A percentile compares a stretch with the other conserved stretches of the same genome.
These are phyloP conservation scores for Eriocheir sinensis DNA, from an alignment of 1,140 invertebrate species.

Conservation along the genomic window DNA sequence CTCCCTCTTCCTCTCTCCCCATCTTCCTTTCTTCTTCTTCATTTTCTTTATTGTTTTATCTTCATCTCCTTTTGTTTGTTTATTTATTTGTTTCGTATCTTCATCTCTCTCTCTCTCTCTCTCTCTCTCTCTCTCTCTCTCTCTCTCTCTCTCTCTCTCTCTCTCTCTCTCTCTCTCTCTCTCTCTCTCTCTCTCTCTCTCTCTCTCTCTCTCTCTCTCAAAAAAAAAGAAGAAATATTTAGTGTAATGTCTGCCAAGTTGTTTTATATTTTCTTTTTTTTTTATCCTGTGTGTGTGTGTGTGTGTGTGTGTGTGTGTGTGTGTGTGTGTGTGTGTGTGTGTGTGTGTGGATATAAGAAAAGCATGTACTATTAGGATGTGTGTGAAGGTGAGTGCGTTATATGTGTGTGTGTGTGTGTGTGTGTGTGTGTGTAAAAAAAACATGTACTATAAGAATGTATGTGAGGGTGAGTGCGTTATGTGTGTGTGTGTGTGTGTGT, in stretches of 20 bases:
- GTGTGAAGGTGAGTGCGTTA: constrained; percentile 29
- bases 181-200: neutral
- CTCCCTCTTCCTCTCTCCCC: no score
- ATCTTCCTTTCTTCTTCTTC: neutral
- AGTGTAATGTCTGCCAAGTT: no score
- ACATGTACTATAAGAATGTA: no score
- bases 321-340: neutral
- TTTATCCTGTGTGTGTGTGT: neutral
- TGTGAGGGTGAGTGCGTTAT: no score
- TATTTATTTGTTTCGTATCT: neutral
- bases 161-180: neutral
- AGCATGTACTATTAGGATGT: no score
- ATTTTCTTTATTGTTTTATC: neutral
- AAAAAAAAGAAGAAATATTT: neutral
- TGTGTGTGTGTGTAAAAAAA: no score
- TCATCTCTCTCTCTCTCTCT: neutral
- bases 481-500: constrained; percentile 34
- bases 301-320: constrained; percentile 47
- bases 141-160: neutral
- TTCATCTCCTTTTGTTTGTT: neutral
- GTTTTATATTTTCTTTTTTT: no score
- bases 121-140: neutral
- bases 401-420: constrained; percentile 9
- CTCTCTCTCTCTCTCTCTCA: neutral
- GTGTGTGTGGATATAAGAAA: no score